Percentiles rank a stretch among this genome's conserved stretches.
Conservation (phyloP, 2,888 invertebrate species). For the Phortica magna region DNA sequence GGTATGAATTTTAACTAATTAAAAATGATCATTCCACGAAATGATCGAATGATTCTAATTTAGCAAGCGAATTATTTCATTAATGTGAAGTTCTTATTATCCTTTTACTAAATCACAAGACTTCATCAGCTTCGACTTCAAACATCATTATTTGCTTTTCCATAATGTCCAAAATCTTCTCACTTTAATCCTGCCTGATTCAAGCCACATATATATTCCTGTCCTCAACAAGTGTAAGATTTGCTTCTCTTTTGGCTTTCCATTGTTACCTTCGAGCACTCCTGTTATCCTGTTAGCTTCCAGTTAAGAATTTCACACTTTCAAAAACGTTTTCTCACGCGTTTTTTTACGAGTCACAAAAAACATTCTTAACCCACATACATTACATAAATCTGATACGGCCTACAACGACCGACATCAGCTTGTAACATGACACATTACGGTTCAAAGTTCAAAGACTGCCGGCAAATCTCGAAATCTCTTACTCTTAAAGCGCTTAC, state of each 20-base stretch:
- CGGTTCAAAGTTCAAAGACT: constrained; percentile 3
- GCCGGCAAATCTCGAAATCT: neutral
- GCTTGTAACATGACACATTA: neutral
- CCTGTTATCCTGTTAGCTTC: neutral
- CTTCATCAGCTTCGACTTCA: no score
- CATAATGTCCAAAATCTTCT: neutral
- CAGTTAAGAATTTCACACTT: neutral
- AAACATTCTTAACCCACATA: neutral
- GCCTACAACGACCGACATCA: neutral
- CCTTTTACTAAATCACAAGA: neutral
- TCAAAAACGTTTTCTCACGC: constrained; percentile 2
- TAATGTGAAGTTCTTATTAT: neutral
- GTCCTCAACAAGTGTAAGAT: neutral
- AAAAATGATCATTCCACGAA: neutral
- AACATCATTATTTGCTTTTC: neutral
- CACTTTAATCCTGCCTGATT: neutral
- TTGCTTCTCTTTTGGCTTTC: neutral
- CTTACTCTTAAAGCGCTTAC: neutral
- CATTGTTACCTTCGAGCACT: neutral
- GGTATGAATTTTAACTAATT: neutral
- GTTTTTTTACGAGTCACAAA: constrained; percentile 11
- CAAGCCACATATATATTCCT: neutral
- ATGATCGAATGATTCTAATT: neutral
- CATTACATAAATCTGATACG: constrained; percentile 23
- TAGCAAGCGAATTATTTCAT: neutral